Percentiles rank a stretch among this genome's conserved stretches.
These are phyloP conservation scores for Muscicapa comitata DNA, from an alignment of 2,797 vertebrate species.

Conservation along the genomic window DNA sequence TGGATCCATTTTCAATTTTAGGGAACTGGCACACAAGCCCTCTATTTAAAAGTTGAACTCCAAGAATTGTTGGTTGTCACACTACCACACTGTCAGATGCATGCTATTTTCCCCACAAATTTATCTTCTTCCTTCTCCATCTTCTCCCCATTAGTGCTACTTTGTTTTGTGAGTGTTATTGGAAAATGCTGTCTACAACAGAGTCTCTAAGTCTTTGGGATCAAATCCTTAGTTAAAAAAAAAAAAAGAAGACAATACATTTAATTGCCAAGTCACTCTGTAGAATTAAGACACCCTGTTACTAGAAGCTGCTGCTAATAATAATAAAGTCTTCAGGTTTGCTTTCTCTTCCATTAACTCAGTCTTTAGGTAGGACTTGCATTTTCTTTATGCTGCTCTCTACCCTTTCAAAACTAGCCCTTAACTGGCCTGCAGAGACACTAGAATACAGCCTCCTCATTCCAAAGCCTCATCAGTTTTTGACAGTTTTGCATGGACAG, in stretches of 20 bases:
- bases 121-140: background rate
- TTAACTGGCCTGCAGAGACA: background rate
- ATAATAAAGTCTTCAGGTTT: background rate
- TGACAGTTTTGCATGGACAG: background rate
- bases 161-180: background rate
- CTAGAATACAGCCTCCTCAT: background rate
- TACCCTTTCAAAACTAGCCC: background rate
- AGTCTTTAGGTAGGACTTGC: background rate
- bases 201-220: background rate
- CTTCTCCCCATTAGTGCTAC: background rate
- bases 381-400: background rate
- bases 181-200: background rate
- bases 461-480: background rate
- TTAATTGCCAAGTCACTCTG: background rate
- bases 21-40: background rate
- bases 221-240: background rate
- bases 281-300: background rate
- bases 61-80: background rate
- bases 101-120: background rate
- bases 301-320: background rate
- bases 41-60: constrained; percentile 32
- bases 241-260: background rate
- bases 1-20: constrained; percentile 25
- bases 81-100: background rate
- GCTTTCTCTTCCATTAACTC: background rate